These are phyloP conservation scores for Leptopilina boulardi DNA, from an alignment of 1,140 invertebrate species.

Conservation along the genomic window DNA sequence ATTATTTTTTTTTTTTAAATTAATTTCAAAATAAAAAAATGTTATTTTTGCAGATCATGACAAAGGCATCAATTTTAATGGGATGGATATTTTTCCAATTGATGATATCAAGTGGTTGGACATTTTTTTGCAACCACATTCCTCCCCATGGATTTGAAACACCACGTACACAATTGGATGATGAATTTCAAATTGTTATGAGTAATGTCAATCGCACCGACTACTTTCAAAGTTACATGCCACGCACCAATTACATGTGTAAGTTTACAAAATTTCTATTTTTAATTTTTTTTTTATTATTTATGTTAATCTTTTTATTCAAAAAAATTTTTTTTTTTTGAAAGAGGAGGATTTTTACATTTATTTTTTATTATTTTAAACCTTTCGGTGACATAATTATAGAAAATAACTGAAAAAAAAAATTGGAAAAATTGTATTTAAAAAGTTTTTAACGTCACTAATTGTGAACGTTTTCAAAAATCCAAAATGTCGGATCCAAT, in stretches of 20 bases:
- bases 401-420: no score
- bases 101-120: not conserved
- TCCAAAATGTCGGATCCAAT: no score
- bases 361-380: no score
- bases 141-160: conserved; percentile 44
- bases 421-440: no score
- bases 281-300: conserved; percentile 2
- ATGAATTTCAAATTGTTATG: conserved; percentile 53
- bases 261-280: conserved; percentile 44
- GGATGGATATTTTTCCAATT: not conserved
- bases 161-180: conserved; percentile 52
- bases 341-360: no score
- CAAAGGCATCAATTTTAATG: not conserved
- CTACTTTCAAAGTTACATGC: conserved; percentile 66
- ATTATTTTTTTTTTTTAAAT: no score
- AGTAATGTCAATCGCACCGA: conserved; percentile 68
- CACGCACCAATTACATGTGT: conserved; percentile 70
- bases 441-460: no score
- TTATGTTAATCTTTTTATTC: no score
- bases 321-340: no score
- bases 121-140: conserved; percentile 1
- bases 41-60: conserved; percentile 4
- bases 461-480: no score
- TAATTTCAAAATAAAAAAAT: not conserved
- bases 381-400: no score